phyloP scores from a whole-genome alignment of 2,888 invertebrate genomes.

The Leptopilina myrica region DNA sequence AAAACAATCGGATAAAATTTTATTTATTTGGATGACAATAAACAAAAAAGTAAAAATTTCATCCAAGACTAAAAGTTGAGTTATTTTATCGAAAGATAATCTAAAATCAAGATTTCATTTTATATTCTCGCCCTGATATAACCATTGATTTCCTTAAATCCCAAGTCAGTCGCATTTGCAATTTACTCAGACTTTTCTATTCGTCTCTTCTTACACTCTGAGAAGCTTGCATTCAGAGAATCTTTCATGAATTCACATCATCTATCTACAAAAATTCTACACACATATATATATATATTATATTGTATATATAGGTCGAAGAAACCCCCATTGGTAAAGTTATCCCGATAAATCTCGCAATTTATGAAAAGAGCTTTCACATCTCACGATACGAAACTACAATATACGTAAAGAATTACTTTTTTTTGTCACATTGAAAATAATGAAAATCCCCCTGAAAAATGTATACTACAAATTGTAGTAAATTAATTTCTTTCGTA shows the following conservation, averaged over 20 bases:
- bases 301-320: neutral
- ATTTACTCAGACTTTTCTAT: slow-evolving; percentile 11
- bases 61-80: neutral
- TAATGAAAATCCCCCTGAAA: no score
- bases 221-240: slow-evolving; percentile 1
- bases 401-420: neutral
- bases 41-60: no score
- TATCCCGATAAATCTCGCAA: slow-evolving; percentile 29
- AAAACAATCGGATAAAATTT: no score
- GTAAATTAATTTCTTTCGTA: no score
- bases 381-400: neutral
- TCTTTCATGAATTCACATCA: slow-evolving; percentile 20
- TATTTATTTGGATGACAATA: no score
- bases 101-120: slow-evolving; percentile 13
- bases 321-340: slow-evolving; percentile 17
- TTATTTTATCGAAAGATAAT: neutral
- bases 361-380: slow-evolving; percentile 28
- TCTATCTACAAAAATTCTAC: neutral
- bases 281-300: neutral
- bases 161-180: slow-evolving; percentile 3
- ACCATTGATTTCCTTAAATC: neutral
- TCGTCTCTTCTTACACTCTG: neutral
- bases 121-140: neutral
- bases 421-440: no score
- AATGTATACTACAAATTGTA: no score